phyloP scores from a whole-genome alignment of 2,797 vertebrate genomes.

The Sebastiscus tertius region DNA sequence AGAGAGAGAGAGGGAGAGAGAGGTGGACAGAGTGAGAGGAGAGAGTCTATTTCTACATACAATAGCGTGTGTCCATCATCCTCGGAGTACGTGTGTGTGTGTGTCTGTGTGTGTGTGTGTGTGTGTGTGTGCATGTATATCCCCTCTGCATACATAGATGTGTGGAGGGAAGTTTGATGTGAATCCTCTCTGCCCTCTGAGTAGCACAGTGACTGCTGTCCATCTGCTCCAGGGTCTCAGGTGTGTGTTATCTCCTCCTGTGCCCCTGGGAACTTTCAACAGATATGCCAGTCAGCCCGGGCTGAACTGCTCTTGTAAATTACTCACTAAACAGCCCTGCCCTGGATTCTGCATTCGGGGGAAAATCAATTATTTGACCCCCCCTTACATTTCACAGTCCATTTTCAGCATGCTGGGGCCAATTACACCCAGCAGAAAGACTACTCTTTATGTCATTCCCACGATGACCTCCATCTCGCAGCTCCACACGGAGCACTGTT shows the following conservation, averaged over 20 bases:
- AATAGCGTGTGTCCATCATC: constrained; percentile 71
- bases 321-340: constrained; percentile 83
- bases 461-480: constrained; percentile 80
- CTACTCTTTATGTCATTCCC: constrained; percentile 81
- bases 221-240: constrained; percentile 81
- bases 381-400: constrained; percentile 85
- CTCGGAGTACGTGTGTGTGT: constrained; percentile 7
- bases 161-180: constrained; percentile 72
- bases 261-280: constrained; percentile 81
- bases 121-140: constrained; percentile 10
- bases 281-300: constrained; percentile 77
- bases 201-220: constrained; percentile 71
- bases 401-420: constrained; percentile 85
- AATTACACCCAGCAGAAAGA: constrained; percentile 85
- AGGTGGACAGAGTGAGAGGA: constrained; percentile 44
- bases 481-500: constrained; percentile 75
- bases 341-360: constrained; percentile 81
- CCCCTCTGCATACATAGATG: constrained; percentile 53
- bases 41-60: constrained; percentile 67
- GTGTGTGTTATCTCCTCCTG: constrained; percentile 78
- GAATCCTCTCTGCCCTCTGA: constrained; percentile 71
- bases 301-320: constrained; percentile 82
- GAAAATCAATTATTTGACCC: constrained; percentile 87
- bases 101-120: neutral
- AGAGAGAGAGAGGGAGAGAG: constrained; percentile 21